phyloP scores from a whole-genome alignment of 92 coral and sea anemone genomes.

The Scolanthus callimorphus region DNA sequence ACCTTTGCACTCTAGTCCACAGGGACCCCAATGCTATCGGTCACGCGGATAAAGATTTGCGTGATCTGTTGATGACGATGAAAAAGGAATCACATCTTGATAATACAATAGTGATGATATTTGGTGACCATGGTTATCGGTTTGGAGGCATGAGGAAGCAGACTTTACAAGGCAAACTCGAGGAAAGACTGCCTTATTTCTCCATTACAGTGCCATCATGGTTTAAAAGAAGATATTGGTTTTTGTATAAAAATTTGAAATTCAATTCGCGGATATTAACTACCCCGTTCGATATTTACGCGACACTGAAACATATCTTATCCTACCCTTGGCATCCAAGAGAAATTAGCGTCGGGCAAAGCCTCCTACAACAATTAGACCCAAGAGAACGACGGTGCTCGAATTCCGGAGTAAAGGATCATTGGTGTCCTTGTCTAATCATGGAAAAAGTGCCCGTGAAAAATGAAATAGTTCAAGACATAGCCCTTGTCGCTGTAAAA shows the following conservation, averaged over 20 bases:
- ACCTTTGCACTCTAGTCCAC: constrained; percentile 39
- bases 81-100: constrained; percentile 25
- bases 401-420: constrained; percentile 41
- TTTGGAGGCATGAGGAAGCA: constrained; percentile 47
- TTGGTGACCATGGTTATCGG: constrained; percentile 53
- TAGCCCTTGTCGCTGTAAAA: constrained; percentile 44
- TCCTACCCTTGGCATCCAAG: constrained; percentile 30
- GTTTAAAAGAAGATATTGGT: constrained; percentile 22
- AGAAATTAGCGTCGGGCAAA: constrained; percentile 22
- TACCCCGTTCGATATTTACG: constrained; percentile 58
- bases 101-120: constrained; percentile 28
- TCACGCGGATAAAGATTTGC: constrained; percentile 32
- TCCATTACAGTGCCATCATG: constrained; percentile 46
- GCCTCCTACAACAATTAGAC: constrained; percentile 28
- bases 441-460: constrained; percentile 48
- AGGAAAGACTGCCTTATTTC: constrained; percentile 50
- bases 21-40: constrained; percentile 36
- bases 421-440: constrained; percentile 59
- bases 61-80: constrained; percentile 25
- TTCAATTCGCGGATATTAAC: constrained; percentile 34
- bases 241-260: constrained; percentile 17
- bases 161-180: constrained; percentile 54
- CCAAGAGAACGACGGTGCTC: constrained; percentile 22
- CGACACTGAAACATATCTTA: constrained; percentile 43
- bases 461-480: constrained; percentile 38